These are phyloP conservation scores for Tetheella fluctuosa DNA, from an alignment of 2,888 invertebrate species.

Conservation along the genomic window DNA sequence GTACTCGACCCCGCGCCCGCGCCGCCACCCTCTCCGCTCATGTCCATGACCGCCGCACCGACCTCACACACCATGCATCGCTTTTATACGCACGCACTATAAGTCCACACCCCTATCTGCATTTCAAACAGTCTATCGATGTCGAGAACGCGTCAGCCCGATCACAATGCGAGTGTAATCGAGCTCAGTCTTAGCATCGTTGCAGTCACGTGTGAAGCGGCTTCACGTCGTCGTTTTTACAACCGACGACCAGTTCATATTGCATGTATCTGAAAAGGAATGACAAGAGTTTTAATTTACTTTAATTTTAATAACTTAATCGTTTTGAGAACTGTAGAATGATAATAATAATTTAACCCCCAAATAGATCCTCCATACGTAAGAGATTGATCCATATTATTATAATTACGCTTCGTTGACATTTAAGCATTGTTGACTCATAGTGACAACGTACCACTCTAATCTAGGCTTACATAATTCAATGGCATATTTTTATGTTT, in stretches of 20 bases:
- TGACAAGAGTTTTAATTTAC: neutral
- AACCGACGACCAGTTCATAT: constrained; percentile 53
- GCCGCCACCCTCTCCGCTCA: constrained; percentile 78
- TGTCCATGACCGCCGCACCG: constrained; percentile 78
- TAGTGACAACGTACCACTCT: neutral
- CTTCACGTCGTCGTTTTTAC: constrained; percentile 38
- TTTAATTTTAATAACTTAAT: constrained; percentile 8
- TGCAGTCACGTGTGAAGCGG: constrained; percentile 24
- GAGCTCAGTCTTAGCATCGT: constrained; percentile 57
- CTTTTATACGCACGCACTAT: constrained; percentile 77
- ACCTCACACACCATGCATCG: constrained; percentile 84
- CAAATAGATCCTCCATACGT: no score
- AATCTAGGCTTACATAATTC: neutral
- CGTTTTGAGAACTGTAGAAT: neutral
- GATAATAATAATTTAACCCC: no score
- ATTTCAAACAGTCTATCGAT: constrained; percentile 63
- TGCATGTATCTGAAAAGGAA: constrained; percentile 49
- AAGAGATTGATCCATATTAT: neutral
- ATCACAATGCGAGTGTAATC: constrained; percentile 46
- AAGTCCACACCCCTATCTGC: constrained; percentile 77
- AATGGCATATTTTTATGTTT: neutral
- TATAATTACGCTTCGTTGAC: neutral
- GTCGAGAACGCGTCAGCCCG: constrained; percentile 38
- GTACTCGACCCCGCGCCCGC: constrained; percentile 70
- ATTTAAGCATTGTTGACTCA: neutral